Base-by-base conservation (phyloP, 1,140 invertebrate genomes). In the Drosophila bipectinata region DNA sequence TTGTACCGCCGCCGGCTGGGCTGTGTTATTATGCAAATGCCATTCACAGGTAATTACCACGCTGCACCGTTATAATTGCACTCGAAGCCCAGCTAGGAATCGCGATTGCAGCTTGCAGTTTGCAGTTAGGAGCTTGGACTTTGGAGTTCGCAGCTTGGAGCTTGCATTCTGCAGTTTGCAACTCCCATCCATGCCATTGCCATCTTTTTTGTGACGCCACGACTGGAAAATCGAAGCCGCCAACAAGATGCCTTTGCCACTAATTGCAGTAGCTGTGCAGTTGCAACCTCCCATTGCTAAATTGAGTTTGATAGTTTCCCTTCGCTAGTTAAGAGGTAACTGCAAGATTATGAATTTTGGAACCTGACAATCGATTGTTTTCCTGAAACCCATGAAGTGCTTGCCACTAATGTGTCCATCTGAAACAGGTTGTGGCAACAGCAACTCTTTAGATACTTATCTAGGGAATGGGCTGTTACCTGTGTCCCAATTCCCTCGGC, bases 41-140 rank as follows among this genome's bases (percentile, higher is more conserved):
- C 83, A 88, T 87, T 87, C 83, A 88, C 83, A 87, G 83, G 78
- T 85, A 91, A 91, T 91, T 91, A 85, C 89, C 79, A 81, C 84
- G 81, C 82, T 77, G 90, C 82, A 68, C 90, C 90, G 90, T 91
- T 91, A 91, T 91, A 91, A 91, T 91, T 91, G 90, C 90, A 69
- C 78, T 89, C 82, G 72, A 88, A 87, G 87, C 87, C 87, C 79
- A 81, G 72, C 79, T 87, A 90, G 83, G 79, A 90, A 90, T 90
- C 88, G 85, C 88, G 81, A 88, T 78, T 77, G 80, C 77, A 79
- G 63, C 63, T 56, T 34, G 41, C 12, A n/a, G n/a, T 48, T 79
- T 55, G 18, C 54, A 55, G 48, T 49, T 53, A 26, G 3, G 54
- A 55, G 21, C 37, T 60, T 61, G 39, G n/a, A 41, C 4, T 39